These are phyloP conservation scores for Drosophila bunnanda DNA, from an alignment of 2,888 invertebrate species.

Conservation along the genomic window DNA sequence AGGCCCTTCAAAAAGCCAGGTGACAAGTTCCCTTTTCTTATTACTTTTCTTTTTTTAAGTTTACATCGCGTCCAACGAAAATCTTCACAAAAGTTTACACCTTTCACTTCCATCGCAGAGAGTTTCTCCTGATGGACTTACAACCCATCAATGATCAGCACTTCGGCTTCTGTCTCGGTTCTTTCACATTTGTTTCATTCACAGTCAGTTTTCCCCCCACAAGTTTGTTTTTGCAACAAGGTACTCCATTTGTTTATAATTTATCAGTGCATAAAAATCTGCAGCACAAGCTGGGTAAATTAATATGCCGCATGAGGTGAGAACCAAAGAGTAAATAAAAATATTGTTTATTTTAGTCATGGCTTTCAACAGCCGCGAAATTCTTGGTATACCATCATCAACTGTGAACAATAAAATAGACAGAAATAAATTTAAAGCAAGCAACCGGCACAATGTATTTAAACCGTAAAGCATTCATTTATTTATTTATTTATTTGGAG, in stretches of 20 bases:
- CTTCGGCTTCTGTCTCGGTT: slow-evolving; percentile 33
- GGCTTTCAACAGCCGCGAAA: slow-evolving; percentile 9
- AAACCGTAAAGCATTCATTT: slow-evolving; percentile 8
- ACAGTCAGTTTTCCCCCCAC: background rate
- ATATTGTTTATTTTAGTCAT: slow-evolving; percentile 27
- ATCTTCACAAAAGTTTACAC: slow-evolving; percentile 30
- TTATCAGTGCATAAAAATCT: slow-evolving; percentile 64
- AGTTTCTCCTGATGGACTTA: slow-evolving; percentile 30
- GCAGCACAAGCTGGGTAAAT: slow-evolving; percentile 44
- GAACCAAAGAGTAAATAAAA: slow-evolving; percentile 6
- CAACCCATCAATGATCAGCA: slow-evolving; percentile 35
- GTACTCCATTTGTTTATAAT: slow-evolving; percentile 34
- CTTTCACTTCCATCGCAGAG: slow-evolving; percentile 39
- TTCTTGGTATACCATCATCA: slow-evolving; percentile 17
- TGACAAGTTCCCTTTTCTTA: slow-evolving; percentile 23
- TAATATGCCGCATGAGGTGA: slow-evolving; percentile 52
- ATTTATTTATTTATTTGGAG: slow-evolving; percentile 42
- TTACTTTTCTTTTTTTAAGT: slow-evolving; percentile 27
- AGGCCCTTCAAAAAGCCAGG: slow-evolving; percentile 22
- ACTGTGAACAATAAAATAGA: slow-evolving; percentile 24
- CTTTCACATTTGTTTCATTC: slow-evolving; percentile 25
- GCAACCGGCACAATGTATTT: slow-evolving; percentile 28
- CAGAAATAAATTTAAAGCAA: slow-evolving; percentile 19
- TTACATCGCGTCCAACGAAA: slow-evolving; percentile 27
- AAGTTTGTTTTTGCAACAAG: slow-evolving; percentile 33